Evolutionary conservation across 2,113 vertebrate species (phyloP).

Genomic region (Calidris pygmaea): DNA sequence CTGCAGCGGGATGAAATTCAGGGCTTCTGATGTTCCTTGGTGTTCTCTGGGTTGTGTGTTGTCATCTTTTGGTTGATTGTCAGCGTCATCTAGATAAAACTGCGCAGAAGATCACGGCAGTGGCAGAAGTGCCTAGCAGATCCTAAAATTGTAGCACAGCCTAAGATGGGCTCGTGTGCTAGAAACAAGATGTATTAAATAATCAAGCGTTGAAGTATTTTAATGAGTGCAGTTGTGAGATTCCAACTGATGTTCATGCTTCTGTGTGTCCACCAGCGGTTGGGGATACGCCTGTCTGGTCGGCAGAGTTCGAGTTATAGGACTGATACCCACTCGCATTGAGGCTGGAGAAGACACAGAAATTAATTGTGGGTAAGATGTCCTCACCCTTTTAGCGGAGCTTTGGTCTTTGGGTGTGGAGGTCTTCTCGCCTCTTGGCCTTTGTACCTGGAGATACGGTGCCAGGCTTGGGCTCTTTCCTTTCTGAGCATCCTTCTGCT

Average conservation of each 20-base stretch:
- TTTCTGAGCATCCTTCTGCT: background rate
- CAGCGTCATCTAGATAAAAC: background rate
- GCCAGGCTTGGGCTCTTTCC: background rate
- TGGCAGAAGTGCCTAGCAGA: background rate
- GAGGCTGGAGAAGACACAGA: background rate
- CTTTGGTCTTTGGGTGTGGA: background rate
- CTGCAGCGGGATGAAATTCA: background rate
- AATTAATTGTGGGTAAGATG: background rate
- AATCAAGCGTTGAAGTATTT: background rate
- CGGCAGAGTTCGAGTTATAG: no score
- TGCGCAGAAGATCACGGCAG: background rate
- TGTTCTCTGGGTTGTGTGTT: background rate
- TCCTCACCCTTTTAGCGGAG: background rate
- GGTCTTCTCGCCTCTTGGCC: background rate
- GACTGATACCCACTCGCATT: accelerated
- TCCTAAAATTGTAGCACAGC: accelerated
- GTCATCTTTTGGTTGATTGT: background rate
- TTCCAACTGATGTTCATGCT: background rate
- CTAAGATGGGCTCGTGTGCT: background rate
- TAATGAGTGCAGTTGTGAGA: background rate
- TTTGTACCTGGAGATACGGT: background rate
- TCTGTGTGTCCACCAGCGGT: accelerated
- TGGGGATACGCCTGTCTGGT: no score
- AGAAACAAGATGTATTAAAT: background rate
- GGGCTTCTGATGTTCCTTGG: background rate